These are phyloP conservation scores for Polydrusus pterygomalis DNA, from an alignment of 2,888 invertebrate species.

Conservation along the genomic window DNA sequence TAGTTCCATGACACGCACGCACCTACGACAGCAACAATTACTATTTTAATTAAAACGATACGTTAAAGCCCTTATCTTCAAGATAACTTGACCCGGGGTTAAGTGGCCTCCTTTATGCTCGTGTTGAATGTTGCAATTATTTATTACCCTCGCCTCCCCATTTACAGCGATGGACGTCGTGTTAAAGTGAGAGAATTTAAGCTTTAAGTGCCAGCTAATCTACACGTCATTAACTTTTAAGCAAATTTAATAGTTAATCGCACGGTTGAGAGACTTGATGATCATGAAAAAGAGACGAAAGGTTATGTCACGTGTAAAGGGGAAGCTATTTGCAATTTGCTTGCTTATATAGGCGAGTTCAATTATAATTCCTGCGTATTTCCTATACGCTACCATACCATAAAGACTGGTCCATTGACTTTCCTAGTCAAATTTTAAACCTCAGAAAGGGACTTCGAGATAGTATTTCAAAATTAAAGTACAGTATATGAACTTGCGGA, in stretches of 20 bases:
- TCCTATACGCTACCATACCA: neutral
- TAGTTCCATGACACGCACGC: too few species aligned
- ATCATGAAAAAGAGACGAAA: neutral
- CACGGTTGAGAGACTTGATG: too few species aligned
- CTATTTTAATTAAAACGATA: too few species aligned
- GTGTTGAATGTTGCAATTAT: neutral
- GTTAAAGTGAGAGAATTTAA: constrained; percentile 3
- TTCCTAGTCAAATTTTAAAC: too few species aligned
- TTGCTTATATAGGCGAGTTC: too few species aligned
- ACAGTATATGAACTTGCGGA: too few species aligned
- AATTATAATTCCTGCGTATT: too few species aligned
- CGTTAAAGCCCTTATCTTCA: neutral
- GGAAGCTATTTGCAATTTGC: too few species aligned
- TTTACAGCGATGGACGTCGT: neutral
- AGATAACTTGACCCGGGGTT: neutral
- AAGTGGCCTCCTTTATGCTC: neutral
- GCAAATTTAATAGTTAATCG: neutral
- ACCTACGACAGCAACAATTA: too few species aligned
- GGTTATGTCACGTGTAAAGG: constrained; percentile 5
- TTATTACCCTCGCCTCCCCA: neutral
- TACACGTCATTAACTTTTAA: neutral
- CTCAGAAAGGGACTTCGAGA: too few species aligned
- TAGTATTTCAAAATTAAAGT: too few species aligned
- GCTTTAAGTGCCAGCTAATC: neutral
- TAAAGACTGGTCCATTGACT: too few species aligned